phyloP scores from a whole-genome alignment of 2,113 vertebrate species.

The Malurus alboscapulatus region DNA sequence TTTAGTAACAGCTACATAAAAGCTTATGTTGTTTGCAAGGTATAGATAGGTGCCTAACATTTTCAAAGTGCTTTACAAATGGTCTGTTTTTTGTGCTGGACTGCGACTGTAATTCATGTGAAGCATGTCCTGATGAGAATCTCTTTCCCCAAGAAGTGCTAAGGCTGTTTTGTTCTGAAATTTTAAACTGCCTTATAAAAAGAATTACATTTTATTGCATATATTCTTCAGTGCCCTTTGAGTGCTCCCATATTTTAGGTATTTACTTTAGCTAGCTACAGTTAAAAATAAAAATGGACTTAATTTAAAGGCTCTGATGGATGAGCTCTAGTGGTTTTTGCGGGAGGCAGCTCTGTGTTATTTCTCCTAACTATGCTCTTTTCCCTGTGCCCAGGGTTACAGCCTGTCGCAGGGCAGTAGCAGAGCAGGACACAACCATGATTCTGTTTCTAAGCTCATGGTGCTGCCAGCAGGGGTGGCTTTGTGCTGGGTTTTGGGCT shows the following conservation, averaged over 20 bases:
- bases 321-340: not conserved
- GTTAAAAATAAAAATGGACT: constrained; percentile 43
- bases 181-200: not conserved
- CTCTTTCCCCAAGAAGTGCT: not conserved
- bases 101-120: constrained; percentile 14
- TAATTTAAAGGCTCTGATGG: not conserved
- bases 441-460: not conserved
- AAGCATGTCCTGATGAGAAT: constrained; percentile 13
- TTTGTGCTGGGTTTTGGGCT: not conserved
- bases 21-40: not conserved
- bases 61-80: constrained; percentile 7
- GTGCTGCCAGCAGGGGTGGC: not conserved
- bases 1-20: constrained; percentile 27
- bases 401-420: not conserved
- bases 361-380: not conserved
- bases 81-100: not conserved
- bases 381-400: not conserved
- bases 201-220: not conserved
- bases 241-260: constrained; percentile 12
- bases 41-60: constrained; percentile 1
- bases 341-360: not conserved
- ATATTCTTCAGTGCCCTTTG: constrained; percentile 16
- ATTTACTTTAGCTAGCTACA: constrained; percentile 11
- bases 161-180: constrained; percentile 9
- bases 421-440: accelerated